phyloP scores from a whole-genome alignment of 2,113 vertebrate genomes.

The Poeciliopsis turrubarensis region DNA sequence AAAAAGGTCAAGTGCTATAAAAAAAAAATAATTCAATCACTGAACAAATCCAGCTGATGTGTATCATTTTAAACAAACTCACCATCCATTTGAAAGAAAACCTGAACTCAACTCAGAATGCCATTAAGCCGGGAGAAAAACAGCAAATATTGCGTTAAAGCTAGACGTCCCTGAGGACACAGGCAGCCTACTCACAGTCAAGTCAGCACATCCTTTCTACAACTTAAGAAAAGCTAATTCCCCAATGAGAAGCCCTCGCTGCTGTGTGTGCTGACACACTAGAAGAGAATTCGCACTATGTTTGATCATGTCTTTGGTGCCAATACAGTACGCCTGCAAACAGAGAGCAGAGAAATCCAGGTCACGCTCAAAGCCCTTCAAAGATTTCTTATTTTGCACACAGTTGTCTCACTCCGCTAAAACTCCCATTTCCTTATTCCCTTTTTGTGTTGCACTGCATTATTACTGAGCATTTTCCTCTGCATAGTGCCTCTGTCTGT shows the following conservation, averaged over 20 bases:
- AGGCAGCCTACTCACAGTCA: constrained; percentile 40
- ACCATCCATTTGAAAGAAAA: not conserved
- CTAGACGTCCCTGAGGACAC: constrained; percentile 19
- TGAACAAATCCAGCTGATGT: not conserved
- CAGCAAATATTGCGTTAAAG: constrained; percentile 32
- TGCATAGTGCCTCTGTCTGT: not conserved
- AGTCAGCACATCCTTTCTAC: constrained; percentile 32
- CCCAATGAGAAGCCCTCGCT: constrained; percentile 29
- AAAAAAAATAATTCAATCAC: not conserved
- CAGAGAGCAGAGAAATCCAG: constrained; percentile 65
- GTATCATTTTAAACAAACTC: constrained; percentile 5
- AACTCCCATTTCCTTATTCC: constrained; percentile 21
- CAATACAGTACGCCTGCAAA: constrained; percentile 59
- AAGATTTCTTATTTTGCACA: constrained; percentile 51
- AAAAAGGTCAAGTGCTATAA: not conserved
- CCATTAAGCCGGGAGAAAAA: constrained; percentile 16
- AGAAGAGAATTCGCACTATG: constrained; percentile 51
- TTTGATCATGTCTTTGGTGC: constrained; percentile 67
- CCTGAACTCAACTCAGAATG: not conserved
- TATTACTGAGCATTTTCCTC: constrained; percentile 39
- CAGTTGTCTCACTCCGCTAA: constrained; percentile 40
- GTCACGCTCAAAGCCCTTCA: constrained; percentile 58
- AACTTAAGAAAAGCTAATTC: constrained; percentile 41
- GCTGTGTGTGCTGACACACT: constrained; percentile 52
- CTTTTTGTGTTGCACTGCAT: constrained; percentile 39